Conservation (phyloP, 1,140 invertebrate genomes). For the Zelostemma sp. region DNA sequence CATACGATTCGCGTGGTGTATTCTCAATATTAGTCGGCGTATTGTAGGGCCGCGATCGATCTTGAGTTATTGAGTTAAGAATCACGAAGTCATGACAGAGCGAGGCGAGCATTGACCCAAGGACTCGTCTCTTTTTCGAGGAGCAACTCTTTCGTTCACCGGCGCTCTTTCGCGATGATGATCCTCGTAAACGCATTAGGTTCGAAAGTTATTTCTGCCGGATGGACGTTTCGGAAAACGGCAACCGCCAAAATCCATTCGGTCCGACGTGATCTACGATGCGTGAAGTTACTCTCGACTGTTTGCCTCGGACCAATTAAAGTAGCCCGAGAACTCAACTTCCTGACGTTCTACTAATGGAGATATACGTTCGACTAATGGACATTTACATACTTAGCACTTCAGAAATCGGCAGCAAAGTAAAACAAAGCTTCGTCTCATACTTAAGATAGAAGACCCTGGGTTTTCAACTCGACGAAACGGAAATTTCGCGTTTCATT, state of each 20-base stretch:
- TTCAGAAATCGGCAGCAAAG: conserved; percentile 27
- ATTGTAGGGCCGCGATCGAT: conserved; percentile 16
- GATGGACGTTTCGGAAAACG: conserved; percentile 18
- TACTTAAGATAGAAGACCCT: no score
- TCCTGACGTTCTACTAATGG: conserved; percentile 30
- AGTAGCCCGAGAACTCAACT: conserved; percentile 29
- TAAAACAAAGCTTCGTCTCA: conserved; percentile 18
- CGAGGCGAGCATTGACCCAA: conserved; percentile 19
- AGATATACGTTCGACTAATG: no score
- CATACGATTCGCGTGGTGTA: not conserved
- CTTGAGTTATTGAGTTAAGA: conserved; percentile 18
- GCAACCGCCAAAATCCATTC: conserved; percentile 29
- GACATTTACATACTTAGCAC: conserved; percentile 21
- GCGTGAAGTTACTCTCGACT: conserved; percentile 45
- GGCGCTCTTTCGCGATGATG: conserved; percentile 16
- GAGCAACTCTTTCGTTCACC: conserved; percentile 4
- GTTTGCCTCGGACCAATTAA: conserved; percentile 51
- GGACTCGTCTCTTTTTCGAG: no score
- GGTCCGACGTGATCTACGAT: conserved; percentile 43
- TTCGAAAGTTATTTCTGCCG: conserved; percentile 21
- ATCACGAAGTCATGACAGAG: conserved; percentile 21
- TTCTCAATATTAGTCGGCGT: not conserved
- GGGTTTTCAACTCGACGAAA: no score
- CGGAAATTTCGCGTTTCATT: no score
- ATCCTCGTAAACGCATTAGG: conserved; percentile 23